Conservation (phyloP, 2,888 invertebrate species). For the Andricus curvator region DNA sequence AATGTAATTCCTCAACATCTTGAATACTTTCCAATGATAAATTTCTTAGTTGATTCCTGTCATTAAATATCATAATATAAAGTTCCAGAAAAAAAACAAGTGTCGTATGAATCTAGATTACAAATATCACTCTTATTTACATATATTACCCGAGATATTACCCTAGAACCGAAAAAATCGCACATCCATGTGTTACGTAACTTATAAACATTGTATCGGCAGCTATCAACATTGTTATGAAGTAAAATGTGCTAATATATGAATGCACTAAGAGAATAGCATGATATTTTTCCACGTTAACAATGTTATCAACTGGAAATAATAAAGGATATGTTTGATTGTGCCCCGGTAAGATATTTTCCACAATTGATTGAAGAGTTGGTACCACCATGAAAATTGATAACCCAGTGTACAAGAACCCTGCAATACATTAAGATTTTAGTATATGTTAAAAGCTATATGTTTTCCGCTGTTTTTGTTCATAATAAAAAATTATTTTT, state of each 20-base stretch:
- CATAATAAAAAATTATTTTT: too few species aligned
- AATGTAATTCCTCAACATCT: background rate
- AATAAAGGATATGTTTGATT: conserved; percentile 1
- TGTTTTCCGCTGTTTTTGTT: too few species aligned
- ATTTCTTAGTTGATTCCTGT: conserved; percentile 5
- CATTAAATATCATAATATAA: background rate
- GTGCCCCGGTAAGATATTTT: background rate
- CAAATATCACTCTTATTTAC: background rate
- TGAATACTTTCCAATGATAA: background rate
- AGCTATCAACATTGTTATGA: conserved; percentile 4
- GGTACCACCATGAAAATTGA: conserved; percentile 1
- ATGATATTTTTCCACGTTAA: conserved; percentile 25
- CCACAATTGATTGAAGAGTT: conserved; percentile 13
- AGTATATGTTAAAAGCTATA: too few species aligned
- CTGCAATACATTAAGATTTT: background rate
- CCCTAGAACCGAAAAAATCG: conserved; percentile 35
- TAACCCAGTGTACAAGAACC: background rate
- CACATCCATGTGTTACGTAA: conserved; percentile 22
- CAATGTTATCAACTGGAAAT: conserved; percentile 30
- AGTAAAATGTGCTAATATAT: conserved; percentile 17
- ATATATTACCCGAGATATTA: background rate
- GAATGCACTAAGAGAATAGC: conserved; percentile 22
- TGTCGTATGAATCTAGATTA: background rate
- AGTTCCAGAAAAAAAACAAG: too few species aligned
- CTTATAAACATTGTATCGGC: conserved; percentile 36